Base-by-base conservation (phyloP, 2,797 vertebrate species). In the Capromys pilorides region DNA sequence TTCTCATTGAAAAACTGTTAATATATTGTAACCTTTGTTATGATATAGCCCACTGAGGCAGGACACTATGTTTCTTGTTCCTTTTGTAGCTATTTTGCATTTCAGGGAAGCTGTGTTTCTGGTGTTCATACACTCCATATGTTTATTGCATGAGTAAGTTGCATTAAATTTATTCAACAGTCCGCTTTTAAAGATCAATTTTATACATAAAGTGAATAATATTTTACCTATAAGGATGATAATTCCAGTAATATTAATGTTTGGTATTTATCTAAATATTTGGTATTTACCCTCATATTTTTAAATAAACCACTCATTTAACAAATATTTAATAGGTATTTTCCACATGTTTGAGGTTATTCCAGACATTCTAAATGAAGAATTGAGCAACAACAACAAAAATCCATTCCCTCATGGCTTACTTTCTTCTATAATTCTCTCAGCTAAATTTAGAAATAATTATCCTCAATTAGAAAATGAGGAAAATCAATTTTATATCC, bases 1-100 rank as follows among this genome's bases (percentile, higher is more conserved):
- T 6, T 71, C 66, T 93, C 31, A 64, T 7, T 67, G 45, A 59
- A 85, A 95, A 88, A 71, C 31, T 26, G 19, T 10, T 88, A 88
- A 31, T 57, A 73, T 9, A 75, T 24, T 11, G 1, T n/a, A 86
- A 93, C 12, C 10, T 79, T 21, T 41, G 0, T 59, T 62, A n/a
- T 26, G 33, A 11, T 61, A 18, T 39, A 80, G 62, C 21, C 49
- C 39, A n/a, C 13, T 45, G 11, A 66, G 39, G 6, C 39, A 57
- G 62, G 64, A n/a, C 9, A 26, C 28, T 14, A 2, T 69, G 12
- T 41, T 62, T 84, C 86, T 51, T 80, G 0, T 73, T 82, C 24
- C 19, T 84, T 31, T 93, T 86, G 39, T 33, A 41, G 79, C 57
- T 69, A 21, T 5, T 7, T 87, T 16, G 18, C 12, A 39, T 66